Percentiles rank a stretch among this genome's conserved stretches.
phyloP scores from a whole-genome alignment of 2,797 vertebrate species.

The Limosa lapponica region DNA sequence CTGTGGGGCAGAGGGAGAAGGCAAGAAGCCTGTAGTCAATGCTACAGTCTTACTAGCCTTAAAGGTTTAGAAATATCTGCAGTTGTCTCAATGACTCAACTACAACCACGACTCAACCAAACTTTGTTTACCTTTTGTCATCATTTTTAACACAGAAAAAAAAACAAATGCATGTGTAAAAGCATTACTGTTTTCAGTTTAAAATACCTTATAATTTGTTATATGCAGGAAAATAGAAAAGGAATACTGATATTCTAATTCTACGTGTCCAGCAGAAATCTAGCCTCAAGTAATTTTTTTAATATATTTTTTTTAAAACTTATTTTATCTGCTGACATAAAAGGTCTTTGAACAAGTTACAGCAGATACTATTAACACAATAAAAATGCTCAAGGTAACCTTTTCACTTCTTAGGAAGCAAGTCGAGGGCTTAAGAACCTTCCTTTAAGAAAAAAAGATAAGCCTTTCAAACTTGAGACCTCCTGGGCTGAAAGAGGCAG shows the following conservation, averaged over 20 bases:
- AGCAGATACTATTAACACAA: neutral
- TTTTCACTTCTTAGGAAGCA: neutral
- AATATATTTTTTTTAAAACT: fast-evolving
- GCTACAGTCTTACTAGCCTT: neutral
- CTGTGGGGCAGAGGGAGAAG: neutral
- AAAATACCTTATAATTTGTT: neutral
- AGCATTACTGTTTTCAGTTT: neutral
- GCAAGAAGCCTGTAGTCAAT: neutral
- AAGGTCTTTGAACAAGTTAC: neutral
- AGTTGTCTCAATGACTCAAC: neutral
- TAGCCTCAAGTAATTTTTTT: neutral
- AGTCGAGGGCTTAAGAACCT: neutral
- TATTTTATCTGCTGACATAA: neutral
- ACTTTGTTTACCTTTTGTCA: neutral
- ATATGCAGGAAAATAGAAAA: neutral
- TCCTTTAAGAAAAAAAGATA: neutral
- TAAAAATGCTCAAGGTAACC: neutral
- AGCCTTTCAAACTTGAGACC: neutral
- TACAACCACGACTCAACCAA: neutral
- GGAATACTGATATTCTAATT: neutral
- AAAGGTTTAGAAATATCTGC: neutral
- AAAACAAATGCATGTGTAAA: neutral
- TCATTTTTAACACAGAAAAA: neutral
- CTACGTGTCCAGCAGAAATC: neutral
- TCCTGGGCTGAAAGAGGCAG: neutral